These are phyloP conservation scores for Orycteropus afer DNA, from an alignment of 2,113 vertebrate species.

Conservation along the genomic window DNA sequence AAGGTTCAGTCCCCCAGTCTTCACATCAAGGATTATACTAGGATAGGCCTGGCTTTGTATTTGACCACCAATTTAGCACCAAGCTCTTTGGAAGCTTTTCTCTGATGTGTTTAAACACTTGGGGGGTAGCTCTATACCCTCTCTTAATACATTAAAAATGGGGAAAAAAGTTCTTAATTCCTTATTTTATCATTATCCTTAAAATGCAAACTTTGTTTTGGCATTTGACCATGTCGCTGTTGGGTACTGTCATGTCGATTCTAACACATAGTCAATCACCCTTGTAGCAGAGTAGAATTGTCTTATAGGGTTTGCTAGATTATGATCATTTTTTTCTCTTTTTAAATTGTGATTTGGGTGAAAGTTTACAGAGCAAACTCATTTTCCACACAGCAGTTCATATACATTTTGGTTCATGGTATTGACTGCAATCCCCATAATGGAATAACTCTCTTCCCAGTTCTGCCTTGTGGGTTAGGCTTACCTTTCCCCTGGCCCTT, in stretches of 20 bases:
- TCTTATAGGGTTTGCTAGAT: neutral
- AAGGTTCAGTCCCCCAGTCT: neutral
- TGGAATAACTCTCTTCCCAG: no score
- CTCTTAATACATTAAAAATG: neutral
- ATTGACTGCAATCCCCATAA: no score
- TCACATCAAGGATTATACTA: neutral
- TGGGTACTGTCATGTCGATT: neutral
- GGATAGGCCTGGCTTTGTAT: neutral
- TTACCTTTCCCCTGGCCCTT: no score
- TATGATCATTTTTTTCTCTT: no score
- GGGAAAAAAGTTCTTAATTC: conserved; percentile 47
- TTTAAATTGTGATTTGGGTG: no score
- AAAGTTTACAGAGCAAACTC: no score
- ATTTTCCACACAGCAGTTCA: no score
- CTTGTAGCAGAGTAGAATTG: neutral
- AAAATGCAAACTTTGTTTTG: conserved; percentile 14
- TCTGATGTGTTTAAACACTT: conserved; percentile 17
- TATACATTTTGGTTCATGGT: no score
- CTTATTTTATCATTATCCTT: neutral
- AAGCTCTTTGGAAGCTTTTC: neutral
- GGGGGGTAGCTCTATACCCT: neutral
- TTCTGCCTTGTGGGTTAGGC: no score
- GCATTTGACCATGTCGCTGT: neutral
- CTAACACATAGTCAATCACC: neutral
- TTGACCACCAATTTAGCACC: neutral